Base-by-base conservation (phyloP, 2,888 invertebrate species). In the Diarsia mendica region DNA sequence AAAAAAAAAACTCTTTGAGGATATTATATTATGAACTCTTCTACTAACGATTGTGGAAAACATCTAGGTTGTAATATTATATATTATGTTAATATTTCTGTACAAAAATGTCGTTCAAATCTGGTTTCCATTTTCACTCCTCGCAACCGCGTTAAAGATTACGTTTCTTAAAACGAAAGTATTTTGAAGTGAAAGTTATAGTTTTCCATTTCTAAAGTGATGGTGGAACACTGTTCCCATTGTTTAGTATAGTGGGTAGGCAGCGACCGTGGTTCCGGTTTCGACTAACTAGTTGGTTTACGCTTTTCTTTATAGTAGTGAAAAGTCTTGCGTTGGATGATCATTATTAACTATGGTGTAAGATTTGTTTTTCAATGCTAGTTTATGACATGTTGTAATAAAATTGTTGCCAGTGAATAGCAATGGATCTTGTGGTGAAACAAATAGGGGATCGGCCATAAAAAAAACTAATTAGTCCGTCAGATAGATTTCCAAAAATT, bases 131-230 rank as follows among this genome's bases (percentile, higher is more conserved):
- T 64, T 80, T 79, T 28, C 53, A 49, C 33, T 13, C 46, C 0
- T 1, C 23, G 20, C 15, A 55, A 33, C 53, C 18, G 63, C 63
- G 49, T 49, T 33, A 55, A 28, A 63, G 67, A 64, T 53, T 60
- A 63, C 69, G 65, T 77, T 71, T 77, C 78, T 82, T 77, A 23
- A 64, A 81, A 74, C 84, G 84, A 84, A 81, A 83, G 84, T 65
- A 75, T 82, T 82, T 80, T 67, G 72, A 74, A 77, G 83, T 72
- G 87, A 86, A 86, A 86, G 86, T 87, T 70, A 6, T 48, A 67
- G 86, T 83, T 87, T 83, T 86, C 86, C 61, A 75, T 86, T 86
- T 87, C 86, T 81, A 79, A 78, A 64, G 79, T 51, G 67, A 78
- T 85, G 74, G 66, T 53, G 87, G 74, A 83, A 75, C 77, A 72